Evolutionary conservation across 2,113 vertebrate genomes (phyloP).

Genomic region (Hystrix brachyura): DNA sequence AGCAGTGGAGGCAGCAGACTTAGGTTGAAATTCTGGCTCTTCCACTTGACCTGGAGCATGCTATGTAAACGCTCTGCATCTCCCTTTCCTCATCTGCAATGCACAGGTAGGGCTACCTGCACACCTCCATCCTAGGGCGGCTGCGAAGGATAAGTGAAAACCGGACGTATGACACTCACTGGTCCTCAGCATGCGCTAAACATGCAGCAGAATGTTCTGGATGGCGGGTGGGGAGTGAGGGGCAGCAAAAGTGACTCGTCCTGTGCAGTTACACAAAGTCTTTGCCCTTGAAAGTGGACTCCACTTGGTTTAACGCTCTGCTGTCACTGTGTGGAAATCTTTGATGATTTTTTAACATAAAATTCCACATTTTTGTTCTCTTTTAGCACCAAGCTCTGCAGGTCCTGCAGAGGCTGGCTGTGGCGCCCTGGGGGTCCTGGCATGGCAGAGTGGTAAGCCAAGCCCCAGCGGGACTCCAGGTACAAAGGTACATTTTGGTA

Average conservation of each 20-base stretch:
- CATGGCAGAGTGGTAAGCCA: background rate
- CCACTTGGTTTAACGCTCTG: background rate
- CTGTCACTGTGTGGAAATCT: background rate
- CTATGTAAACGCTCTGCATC: background rate
- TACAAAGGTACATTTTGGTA: background rate
- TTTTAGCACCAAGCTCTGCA: background rate
- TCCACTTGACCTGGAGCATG: conserved; percentile 2
- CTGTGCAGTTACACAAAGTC: background rate
- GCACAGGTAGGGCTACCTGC: background rate
- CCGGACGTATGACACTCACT: too few relatives aligned
- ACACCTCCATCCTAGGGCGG: background rate
- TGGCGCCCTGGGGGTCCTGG: background rate
- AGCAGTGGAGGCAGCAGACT: background rate
- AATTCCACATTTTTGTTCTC: background rate
- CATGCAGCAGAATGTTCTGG: background rate
- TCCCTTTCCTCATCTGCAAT: background rate
- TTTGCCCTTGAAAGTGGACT: background rate
- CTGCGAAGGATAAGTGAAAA: too few relatives aligned
- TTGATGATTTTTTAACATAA: background rate
- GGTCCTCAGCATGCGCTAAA: accelerated
- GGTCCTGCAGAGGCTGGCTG: background rate
- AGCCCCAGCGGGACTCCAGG: background rate
- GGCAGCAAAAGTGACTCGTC: background rate
- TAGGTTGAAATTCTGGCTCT: background rate
- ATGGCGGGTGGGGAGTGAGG: accelerated